Conservation (phyloP, 2,797 vertebrate species). For the Amblyraja radiata region DNA sequence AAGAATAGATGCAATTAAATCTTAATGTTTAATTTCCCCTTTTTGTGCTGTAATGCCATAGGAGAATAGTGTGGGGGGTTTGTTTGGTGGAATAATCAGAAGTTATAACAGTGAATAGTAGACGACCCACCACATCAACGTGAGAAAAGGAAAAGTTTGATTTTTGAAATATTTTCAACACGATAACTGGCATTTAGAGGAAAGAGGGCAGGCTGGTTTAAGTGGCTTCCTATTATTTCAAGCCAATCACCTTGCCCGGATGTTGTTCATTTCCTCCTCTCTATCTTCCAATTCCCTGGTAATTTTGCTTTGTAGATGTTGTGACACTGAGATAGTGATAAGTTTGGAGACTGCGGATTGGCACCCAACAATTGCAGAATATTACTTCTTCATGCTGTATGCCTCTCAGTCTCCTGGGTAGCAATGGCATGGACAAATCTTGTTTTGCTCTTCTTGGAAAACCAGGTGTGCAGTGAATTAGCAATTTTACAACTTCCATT, state of each 20-base stretch:
- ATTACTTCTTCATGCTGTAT: neutral
- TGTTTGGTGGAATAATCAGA: no score
- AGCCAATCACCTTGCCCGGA: neutral
- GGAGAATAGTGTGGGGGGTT: no score
- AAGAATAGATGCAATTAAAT: neutral
- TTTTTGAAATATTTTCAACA: neutral
- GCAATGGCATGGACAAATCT: neutral
- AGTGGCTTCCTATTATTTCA: neutral
- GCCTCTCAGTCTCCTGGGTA: neutral
- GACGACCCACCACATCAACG: neutral
- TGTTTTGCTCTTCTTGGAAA: neutral
- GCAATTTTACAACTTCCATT: neutral
- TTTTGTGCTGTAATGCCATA: neutral
- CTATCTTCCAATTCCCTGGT: neutral
- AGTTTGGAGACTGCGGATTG: neutral
- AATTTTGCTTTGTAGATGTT: neutral
- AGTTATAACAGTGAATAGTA: neutral
- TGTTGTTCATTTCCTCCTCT: neutral
- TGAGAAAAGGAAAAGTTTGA: neutral
- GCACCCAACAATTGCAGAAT: neutral
- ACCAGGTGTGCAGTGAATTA: neutral
- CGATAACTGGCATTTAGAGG: neutral
- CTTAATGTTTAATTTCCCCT: neutral
- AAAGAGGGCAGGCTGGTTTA: neutral
- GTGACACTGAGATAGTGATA: neutral